Evolutionary conservation across 2,888 invertebrate genomes (phyloP).

Genomic region (Bimastos eiseni): DNA sequence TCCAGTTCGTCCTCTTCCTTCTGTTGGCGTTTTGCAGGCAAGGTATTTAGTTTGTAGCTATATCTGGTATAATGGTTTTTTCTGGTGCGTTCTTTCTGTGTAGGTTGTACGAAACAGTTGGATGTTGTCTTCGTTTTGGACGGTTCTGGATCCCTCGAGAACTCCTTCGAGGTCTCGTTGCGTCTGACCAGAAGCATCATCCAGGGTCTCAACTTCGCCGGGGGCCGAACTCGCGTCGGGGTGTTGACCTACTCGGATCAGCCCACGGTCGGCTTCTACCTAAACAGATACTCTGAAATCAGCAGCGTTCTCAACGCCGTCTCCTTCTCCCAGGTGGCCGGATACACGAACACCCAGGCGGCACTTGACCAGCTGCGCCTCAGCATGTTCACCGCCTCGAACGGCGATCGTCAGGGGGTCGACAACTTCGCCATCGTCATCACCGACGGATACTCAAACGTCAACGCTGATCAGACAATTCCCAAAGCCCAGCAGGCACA

Average conservation of each 20-base stretch:
- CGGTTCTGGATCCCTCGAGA: constrained; percentile 43
- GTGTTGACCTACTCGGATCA: constrained; percentile 51
- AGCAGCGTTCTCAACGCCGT: constrained; percentile 52
- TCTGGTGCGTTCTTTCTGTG: neutral
- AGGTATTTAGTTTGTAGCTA: neutral
- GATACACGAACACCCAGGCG: constrained; percentile 54
- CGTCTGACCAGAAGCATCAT: constrained; percentile 38
- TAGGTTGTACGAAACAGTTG: constrained; percentile 37
- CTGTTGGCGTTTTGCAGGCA: neutral
- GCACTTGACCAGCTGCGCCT: constrained; percentile 42
- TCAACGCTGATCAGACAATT: constrained; percentile 51
- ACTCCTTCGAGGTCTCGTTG: constrained; percentile 38
- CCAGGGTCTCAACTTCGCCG: constrained; percentile 43
- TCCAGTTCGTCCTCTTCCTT: too few species aligned
- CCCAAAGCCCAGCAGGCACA: constrained; percentile 40
- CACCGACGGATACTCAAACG: constrained; percentile 55
- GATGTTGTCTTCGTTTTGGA: constrained; percentile 44
- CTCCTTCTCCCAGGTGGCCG: constrained; percentile 52
- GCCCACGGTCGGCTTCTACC: constrained; percentile 49
- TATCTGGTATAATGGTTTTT: neutral
- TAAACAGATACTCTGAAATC: constrained; percentile 50
- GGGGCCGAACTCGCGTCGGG: constrained; percentile 45
- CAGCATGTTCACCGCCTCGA: constrained; percentile 41
- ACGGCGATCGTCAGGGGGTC: constrained; percentile 41
- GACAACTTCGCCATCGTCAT: constrained; percentile 45